phyloP scores from a whole-genome alignment of 2,113 vertebrate species.

The Embiotoca jacksoni region DNA sequence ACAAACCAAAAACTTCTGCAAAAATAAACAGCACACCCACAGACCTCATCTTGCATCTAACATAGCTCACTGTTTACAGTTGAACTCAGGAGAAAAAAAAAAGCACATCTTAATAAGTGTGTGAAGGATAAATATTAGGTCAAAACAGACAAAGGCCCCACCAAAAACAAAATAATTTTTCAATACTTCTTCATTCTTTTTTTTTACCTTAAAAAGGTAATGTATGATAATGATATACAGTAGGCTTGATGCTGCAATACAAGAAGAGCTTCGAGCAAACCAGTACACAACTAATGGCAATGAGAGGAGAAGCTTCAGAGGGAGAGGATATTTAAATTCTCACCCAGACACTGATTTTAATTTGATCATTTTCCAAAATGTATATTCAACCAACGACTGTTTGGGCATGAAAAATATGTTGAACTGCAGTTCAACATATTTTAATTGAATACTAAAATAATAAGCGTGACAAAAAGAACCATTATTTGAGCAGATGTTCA shows the following conservation, averaged over 20 bases:
- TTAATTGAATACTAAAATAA: slow-evolving; percentile 45
- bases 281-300: slow-evolving; percentile 23
- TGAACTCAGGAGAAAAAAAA: not conserved
- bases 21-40: slow-evolving; percentile 40
- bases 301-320: slow-evolving; percentile 5
- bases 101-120: slow-evolving; percentile 32
- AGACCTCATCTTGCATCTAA: slow-evolving; percentile 24
- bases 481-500: slow-evolving; percentile 37
- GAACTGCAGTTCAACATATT: slow-evolving; percentile 4
- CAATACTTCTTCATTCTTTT: slow-evolving; percentile 17
- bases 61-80: slow-evolving; percentile 23
- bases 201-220: slow-evolving; percentile 53
- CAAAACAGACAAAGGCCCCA: slow-evolving; percentile 46
- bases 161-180: slow-evolving; percentile 39
- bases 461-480: slow-evolving; percentile 13
- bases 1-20: slow-evolving; percentile 22
- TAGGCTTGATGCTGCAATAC: slow-evolving; percentile 51
- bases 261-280: slow-evolving; percentile 44
- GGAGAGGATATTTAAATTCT: slow-evolving; percentile 22
- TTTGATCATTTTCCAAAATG: slow-evolving; percentile 11
- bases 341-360: slow-evolving; percentile 9
- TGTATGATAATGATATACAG: slow-evolving; percentile 71
- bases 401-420: slow-evolving; percentile 9
- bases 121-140: slow-evolving; percentile 41
- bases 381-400: slow-evolving; percentile 6